Conservation (phyloP, 2,888 invertebrate genomes). For the Tipula vernalis region DNA sequence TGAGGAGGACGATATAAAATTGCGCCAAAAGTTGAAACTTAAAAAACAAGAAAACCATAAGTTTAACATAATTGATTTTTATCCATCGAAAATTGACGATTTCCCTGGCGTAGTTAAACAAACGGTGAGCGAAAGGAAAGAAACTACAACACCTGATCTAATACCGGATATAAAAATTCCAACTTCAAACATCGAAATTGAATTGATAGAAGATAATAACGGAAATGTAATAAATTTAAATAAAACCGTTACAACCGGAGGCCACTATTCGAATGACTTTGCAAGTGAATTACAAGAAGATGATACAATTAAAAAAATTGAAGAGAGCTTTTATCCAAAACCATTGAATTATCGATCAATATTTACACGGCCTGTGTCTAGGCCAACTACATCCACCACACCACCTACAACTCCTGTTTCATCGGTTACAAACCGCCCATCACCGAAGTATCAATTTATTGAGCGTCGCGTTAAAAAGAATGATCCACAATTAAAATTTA, state of each 20-base stretch:
- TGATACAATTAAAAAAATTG: slow-evolving; percentile 28
- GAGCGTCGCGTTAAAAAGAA: slow-evolving; percentile 35
- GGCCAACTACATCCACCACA: neutral
- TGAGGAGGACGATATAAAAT: slow-evolving; percentile 7
- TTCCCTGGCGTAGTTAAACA: slow-evolving; percentile 26
- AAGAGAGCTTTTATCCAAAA: slow-evolving; percentile 27
- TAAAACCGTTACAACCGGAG: neutral
- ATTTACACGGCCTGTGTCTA: neutral
- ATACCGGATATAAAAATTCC: slow-evolving; percentile 16
- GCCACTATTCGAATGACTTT: slow-evolving; percentile 18
- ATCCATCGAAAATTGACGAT: slow-evolving; percentile 30
- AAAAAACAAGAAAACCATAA: slow-evolving; percentile 20
- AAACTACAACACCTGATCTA: slow-evolving; percentile 17
- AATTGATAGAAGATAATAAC: slow-evolving; percentile 16
- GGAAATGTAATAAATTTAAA: slow-evolving; percentile 6
- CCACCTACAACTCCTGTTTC: neutral
- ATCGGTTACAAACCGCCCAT: neutral
- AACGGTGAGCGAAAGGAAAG: slow-evolving; percentile 19
- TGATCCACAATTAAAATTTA: slow-evolving; percentile 22
- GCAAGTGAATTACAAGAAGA: slow-evolving; percentile 33
- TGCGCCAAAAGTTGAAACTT: neutral
- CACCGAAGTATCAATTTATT: slow-evolving; percentile 23
- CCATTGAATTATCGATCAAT: neutral
- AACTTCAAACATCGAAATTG: slow-evolving; percentile 19
- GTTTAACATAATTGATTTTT: slow-evolving; percentile 31